Evolutionary conservation across 2,888 invertebrate species (phyloP), one percentile per base, ranked within the genome.

Genomic region (Lasioglossum malachurum): DNA sequence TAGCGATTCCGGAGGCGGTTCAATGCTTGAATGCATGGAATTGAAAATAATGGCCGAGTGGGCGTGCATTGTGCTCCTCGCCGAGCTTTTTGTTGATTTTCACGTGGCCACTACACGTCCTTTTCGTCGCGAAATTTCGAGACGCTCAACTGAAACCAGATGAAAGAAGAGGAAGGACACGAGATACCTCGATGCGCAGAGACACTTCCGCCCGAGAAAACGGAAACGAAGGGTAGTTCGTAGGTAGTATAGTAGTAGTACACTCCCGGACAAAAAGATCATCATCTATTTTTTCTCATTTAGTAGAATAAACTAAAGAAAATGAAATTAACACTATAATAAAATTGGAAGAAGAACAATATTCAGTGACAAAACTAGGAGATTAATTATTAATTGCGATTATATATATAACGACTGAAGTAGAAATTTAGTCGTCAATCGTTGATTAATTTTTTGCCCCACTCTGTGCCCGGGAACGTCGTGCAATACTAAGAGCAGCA

Each of bases 11-110:
- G 86, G 82, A 79, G 87, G 78, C 74, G 81, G 81, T 78, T 89
- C 84, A 88, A 89, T 86, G 86, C 82, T 75, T 91, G 88, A 90
- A 92, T 92, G 91, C 82, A 84, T 46, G 88, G 85, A 89, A 90
- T 89, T 89, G 89, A 92, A 92, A 91, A 92, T 90, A 91, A 92
- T 91, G 88, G 79, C 84, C 38, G 84, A 84, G 88, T 86, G 84
- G 87, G 88, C 77, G 86, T 78, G 73, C 84, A 88, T 88, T 88
- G 88, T 88, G 71, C 78, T 77, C 80, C 72, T 83, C 83, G 57
- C 69, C 53, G 84, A 76, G 73, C 73, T 88, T 89, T 91, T 88
- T 90, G 84, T 87, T 80, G 74, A 83, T 86, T 87, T 88, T 77
- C 82, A 88, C 86, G 57, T 83, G 83, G 82, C 85, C 85, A 78